phyloP scores from a whole-genome alignment of 2,113 vertebrate genomes.

The Leucopternis melanops region DNA sequence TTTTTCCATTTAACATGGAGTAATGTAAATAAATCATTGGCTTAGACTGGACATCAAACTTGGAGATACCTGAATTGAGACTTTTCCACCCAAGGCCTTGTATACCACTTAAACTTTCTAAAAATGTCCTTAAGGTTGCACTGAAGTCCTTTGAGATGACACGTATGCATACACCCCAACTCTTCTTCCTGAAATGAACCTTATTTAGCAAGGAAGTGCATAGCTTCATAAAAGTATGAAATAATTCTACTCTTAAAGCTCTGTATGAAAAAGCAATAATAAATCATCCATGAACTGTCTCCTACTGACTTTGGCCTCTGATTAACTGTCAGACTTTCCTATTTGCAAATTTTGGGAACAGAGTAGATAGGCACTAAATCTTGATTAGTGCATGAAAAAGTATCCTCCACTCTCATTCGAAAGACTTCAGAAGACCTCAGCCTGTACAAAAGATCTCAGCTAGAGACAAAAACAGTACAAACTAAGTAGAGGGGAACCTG shows the following conservation, averaged over 20 bases:
- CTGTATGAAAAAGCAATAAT: background rate
- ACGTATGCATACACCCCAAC: rapidly evolving
- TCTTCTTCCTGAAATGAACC: background rate
- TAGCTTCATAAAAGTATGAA: background rate
- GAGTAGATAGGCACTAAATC: background rate
- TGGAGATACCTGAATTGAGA: background rate
- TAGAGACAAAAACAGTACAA: background rate
- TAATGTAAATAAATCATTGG: background rate
- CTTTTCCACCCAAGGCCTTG: background rate
- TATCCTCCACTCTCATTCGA: background rate
- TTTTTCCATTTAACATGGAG: background rate
- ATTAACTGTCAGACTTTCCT: background rate
- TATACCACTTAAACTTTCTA: background rate
- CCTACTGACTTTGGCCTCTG: background rate
- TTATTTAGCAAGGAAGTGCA: background rate
- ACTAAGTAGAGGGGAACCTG: background rate
- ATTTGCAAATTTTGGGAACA: background rate
- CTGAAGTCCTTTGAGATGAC: background rate
- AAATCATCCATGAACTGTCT: background rate
- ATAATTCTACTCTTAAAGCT: background rate
- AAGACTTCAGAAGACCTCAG: background rate
- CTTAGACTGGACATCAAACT: background rate
- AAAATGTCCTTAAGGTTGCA: background rate
- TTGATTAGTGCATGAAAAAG: background rate
- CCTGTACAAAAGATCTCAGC: background rate